Percentiles rank a stretch among this genome's conserved stretches.
phyloP scores from a whole-genome alignment of 2,113 vertebrate genomes.

The Thomomys bottae region DNA sequence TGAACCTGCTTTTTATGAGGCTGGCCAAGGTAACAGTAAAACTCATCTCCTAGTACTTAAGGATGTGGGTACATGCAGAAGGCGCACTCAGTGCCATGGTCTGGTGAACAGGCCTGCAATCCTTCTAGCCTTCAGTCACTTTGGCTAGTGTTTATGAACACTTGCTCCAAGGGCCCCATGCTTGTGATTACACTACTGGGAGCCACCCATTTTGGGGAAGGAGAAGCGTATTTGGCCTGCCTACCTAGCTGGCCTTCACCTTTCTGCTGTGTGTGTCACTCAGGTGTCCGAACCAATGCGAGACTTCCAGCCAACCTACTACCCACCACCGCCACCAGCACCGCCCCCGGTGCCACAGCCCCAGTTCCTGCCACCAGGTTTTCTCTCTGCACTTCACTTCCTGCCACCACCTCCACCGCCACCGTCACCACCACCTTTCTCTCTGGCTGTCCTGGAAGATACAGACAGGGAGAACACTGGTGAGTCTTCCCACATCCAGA shows the following conservation, averaged over 20 bases:
- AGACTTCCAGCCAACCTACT: conserved; percentile 82
- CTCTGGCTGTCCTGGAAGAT: conserved; percentile 77
- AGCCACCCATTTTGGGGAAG: not conserved
- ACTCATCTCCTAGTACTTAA: not conserved
- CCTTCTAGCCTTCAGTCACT: not conserved
- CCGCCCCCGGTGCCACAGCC: not conserved
- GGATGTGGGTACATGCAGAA: not conserved
- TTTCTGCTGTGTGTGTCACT: conserved; percentile 11
- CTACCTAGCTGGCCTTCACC: not conserved
- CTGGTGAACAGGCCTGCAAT: not conserved
- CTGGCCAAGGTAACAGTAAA: not conserved
- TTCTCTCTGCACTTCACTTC: conserved; percentile 83
- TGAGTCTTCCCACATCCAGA: conserved; percentile 62
- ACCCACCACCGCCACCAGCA: not conserved
- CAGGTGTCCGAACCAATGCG: conserved; percentile 81
- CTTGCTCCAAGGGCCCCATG: not conserved
- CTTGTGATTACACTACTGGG: not conserved
- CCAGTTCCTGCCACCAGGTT: conserved; percentile 80
- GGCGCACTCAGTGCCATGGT: no score
- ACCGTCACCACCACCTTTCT: conserved; percentile 62
- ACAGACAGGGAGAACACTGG: conserved; percentile 75
- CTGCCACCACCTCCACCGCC: conserved; percentile 78
- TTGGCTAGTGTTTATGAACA: not conserved
- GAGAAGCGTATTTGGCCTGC: not conserved
- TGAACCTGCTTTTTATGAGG: not conserved